Conservation (phyloP, 92 coral and sea anemone species). For the Zoanthus gigantus region DNA sequence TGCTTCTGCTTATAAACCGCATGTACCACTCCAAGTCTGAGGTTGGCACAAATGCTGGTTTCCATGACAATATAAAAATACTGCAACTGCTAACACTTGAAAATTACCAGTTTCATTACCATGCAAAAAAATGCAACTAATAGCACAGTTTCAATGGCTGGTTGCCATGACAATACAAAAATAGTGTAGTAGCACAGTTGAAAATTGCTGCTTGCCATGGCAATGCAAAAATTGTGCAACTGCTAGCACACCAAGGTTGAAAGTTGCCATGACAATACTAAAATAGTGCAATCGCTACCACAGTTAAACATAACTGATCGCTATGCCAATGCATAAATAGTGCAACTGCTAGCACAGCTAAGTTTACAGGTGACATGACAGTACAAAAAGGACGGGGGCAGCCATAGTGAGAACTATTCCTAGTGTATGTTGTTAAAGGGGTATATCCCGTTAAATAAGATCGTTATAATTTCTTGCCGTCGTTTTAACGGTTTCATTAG, state of each 20-base stretch:
- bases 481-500: no score
- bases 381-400: no score
- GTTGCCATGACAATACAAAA: constrained; percentile 39
- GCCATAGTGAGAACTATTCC: no score
- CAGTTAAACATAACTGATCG: constrained; percentile 11
- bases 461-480: no score
- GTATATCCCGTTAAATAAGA: no score
- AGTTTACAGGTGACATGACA: no score
- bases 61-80: constrained; percentile 38
- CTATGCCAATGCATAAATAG: constrained; percentile 7
- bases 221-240: constrained; percentile 42
- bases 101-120: constrained; percentile 14
- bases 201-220: constrained; percentile 37
- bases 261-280: constrained; percentile 32
- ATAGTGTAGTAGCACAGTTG: constrained; percentile 38
- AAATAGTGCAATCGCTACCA: not conserved
- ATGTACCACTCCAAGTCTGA: no score
- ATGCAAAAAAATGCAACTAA: constrained; percentile 23
- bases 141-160: constrained; percentile 35
- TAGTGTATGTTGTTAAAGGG: no score
- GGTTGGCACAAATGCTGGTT: constrained; percentile 20
- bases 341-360: constrained; percentile 12
- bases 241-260: constrained; percentile 42
- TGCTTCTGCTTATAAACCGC: no score
- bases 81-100: constrained; percentile 32